Base-by-base conservation (phyloP, 1,140 invertebrate species). In the Drosophila pseudoananassae region DNA sequence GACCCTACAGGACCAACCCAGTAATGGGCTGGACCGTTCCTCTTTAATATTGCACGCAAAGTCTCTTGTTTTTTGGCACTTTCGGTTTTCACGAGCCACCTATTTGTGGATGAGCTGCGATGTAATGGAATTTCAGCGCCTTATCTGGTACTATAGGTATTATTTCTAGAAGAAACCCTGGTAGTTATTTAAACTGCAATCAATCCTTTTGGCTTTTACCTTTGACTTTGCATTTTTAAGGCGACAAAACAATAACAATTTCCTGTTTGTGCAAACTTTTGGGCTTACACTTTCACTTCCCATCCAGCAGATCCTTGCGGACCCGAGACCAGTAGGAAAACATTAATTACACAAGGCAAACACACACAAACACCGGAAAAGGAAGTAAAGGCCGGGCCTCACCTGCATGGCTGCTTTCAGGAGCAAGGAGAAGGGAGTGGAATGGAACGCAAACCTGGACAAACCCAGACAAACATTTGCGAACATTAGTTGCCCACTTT, bases 201-300 rank as follows among this genome's bases (percentile, higher is more conserved):
- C 20, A 20, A 20, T 20, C 2, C 10, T 10, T 7, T 20, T 9
- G 0, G n/a, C 2, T 17, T 33, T 43, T 31, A 12, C 0, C 29
- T 46, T 29, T 14, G 7, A 23, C 6, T 25, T 63, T 56, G 49
- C 65, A 64, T 65, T 78, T 87, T 77, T 45, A 65, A 78, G 78
- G 69, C 82, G 82, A 75, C 81, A 87, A 75, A 87, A 76, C 65
- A 81, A 78, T 75, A 87, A 87, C 73, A 87, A 87, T 75, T 68
- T 81, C 78, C 74, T 61, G 57, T 82, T 64, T 57, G 83, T 33
- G 57, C 58, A 64, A 82, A 81, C 78, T 87, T 75, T 74, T 57
- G 57, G 46, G 74, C 61, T 64, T 53, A 80, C 73, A 87, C 74
- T 78, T 87, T 58, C 53, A 31, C 23, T 58, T 65, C 40, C 40